These are phyloP conservation scores for Diarsia mendica DNA, from an alignment of 2,888 invertebrate species.

Conservation along the genomic window DNA sequence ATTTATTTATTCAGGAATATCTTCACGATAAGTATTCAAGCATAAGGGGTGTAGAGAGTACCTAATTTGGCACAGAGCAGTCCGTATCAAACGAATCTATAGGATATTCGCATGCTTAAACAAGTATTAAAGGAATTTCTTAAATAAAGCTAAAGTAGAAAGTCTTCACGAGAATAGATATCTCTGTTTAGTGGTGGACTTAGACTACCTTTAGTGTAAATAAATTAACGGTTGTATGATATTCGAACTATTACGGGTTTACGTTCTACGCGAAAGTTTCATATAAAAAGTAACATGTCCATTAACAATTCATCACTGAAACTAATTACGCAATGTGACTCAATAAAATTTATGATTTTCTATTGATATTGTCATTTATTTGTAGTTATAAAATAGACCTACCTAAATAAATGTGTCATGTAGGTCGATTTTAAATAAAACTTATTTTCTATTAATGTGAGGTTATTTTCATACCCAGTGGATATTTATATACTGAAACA, in stretches of 20 bases:
- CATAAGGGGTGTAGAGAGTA: conserved; percentile 72
- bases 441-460: conserved; percentile 72
- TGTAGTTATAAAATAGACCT: conserved; percentile 74
- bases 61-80: conserved; percentile 87
- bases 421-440: conserved; percentile 73
- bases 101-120: conserved; percentile 58
- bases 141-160: conserved; percentile 58
- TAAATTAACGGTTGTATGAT: conserved; percentile 14
- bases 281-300: conserved; percentile 42
- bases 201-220: conserved; percentile 30
- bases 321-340: conserved; percentile 58
- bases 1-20: conserved; percentile 79
- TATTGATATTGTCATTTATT: conserved; percentile 71
- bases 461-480: conserved; percentile 61
- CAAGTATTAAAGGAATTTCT: conserved; percentile 50
- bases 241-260: conserved; percentile 26
- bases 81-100: conserved; percentile 61
- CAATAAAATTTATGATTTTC: conserved; percentile 67
- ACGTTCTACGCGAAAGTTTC: conserved; percentile 33
- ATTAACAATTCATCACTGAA: conserved; percentile 51
- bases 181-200: conserved; percentile 27
- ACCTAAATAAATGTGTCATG: conserved; percentile 63
- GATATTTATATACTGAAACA: conserved; percentile 67
- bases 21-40: conserved; percentile 79
- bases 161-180: conserved; percentile 51